Conservation (phyloP, 2,797 vertebrate species). For the Rallus crepitans region DNA sequence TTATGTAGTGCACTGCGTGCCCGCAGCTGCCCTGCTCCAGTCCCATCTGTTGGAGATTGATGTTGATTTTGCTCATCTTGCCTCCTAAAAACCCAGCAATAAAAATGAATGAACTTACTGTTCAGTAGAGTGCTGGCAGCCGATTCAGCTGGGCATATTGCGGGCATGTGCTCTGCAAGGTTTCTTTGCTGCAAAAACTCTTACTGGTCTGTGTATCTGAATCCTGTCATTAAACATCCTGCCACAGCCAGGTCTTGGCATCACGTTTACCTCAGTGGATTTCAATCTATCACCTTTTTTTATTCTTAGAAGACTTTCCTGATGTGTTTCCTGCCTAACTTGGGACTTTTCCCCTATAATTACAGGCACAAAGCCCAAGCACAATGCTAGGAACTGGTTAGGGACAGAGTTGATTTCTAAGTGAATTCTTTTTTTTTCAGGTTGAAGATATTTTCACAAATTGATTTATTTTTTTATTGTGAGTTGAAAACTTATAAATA, state of each 20-base stretch:
- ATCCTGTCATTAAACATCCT: neutral
- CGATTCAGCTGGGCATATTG: neutral
- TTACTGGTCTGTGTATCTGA: neutral
- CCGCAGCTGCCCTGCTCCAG: constrained; percentile 53
- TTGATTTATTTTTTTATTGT: neutral
- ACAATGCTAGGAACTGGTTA: neutral
- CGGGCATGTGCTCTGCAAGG: neutral
- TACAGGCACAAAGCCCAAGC: neutral
- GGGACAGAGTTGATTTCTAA: neutral
- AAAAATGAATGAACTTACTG: constrained; percentile 25
- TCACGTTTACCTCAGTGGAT: neutral
- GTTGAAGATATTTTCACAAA: neutral
- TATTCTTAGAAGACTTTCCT: neutral
- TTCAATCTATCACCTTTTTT: neutral
- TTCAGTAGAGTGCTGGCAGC: neutral
- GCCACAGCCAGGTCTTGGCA: neutral
- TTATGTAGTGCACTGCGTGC: constrained; percentile 11
- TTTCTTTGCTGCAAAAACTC: neutral
- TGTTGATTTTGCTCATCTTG: constrained; percentile 32
- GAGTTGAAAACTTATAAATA: neutral
- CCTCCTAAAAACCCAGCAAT: neutral
- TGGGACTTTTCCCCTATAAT: neutral
- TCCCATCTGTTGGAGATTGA: constrained; percentile 56
- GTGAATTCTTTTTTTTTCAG: neutral
- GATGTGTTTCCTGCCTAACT: neutral